phyloP scores from a whole-genome alignment of 2,888 invertebrate species.

The Thymelicus lineola region DNA sequence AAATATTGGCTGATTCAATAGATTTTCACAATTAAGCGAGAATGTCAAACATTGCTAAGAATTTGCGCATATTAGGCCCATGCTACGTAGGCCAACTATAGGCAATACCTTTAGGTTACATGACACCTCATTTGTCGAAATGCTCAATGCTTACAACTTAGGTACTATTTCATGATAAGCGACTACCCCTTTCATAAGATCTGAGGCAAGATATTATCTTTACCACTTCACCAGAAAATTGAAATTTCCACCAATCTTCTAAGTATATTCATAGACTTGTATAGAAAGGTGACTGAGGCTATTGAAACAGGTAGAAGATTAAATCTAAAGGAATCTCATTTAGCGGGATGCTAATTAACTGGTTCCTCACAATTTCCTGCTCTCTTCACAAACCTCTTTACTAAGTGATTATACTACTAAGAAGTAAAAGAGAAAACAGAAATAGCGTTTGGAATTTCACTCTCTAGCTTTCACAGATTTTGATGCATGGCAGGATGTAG shows the following conservation, averaged over 20 bases:
- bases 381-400: constrained; percentile 1
- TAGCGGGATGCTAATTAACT: constrained; percentile 10
- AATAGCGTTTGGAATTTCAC: neutral
- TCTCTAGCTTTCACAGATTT: neutral
- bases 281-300: constrained; percentile 6
- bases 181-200: neutral
- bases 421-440: neutral
- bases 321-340: constrained; percentile 11
- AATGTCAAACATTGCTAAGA: too few relatives aligned
- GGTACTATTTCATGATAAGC: too few relatives aligned
- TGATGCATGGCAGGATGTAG: too few relatives aligned
- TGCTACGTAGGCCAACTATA: too few relatives aligned
- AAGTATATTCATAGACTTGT: neutral
- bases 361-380: neutral
- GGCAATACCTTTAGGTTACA: too few relatives aligned
- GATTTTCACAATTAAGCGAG: too few relatives aligned
- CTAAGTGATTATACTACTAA: neutral
- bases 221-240: neutral
- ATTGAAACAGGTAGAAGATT: constrained; percentile 7
- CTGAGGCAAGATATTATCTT: neutral
- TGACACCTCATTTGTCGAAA: too few relatives aligned
- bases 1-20: too few relatives aligned
- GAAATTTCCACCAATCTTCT: neutral
- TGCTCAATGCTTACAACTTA: too few relatives aligned
- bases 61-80: too few relatives aligned